Base-by-base conservation (phyloP, 92 coral and sea anemone genomes). In the Epizoanthus scotinus region DNA sequence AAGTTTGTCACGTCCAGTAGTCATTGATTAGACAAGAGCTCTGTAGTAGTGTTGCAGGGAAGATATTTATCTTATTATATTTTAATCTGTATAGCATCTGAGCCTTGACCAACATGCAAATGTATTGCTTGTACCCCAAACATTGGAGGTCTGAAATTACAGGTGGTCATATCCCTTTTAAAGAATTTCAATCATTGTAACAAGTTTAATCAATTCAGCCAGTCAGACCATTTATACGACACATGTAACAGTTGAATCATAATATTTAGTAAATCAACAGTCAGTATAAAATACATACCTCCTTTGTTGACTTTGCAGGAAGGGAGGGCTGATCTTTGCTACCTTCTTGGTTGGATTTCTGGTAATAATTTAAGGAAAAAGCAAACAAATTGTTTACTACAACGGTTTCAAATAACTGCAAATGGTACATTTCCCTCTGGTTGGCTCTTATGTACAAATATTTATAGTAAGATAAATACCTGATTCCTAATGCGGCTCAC, bases 401-500 rank as follows among this genome's bases (percentile, higher is more conserved):
- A 61, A 61, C 27, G 27, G 27, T 34, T 8, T 61, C 12, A 61
- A 61, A 61, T 61, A 61, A 61, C 25, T 27, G 58, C 50, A 72
- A 47, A 71, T 50, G 29, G 59, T 71, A n/a, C n/a, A n/a, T 71
- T 25, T 34, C 62, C n/a, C 18, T 50, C 42, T 49, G 79, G 58
- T 59, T 34, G 27, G 44, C 58, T 18, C 28, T 54, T 72, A 54
- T 59, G 25, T 38, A 34, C 50, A 34, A 38, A 38, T 19, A 24
- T 54, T 22, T 10, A 38, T 50, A 50, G 28, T 38, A 55, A 83
- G 22, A 83, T 63, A 38, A 85, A 69, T 18, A 79, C 89, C 89
- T 79, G 79, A 70, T 78, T 85, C 66, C 26, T 82, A 59, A 52
- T 65, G 40, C 78, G 68, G 64, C 71, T 69, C 50, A 42, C 63